Evolutionary conservation across 2,888 invertebrate genomes (phyloP).

Genomic region (Julus scanicus): DNA sequence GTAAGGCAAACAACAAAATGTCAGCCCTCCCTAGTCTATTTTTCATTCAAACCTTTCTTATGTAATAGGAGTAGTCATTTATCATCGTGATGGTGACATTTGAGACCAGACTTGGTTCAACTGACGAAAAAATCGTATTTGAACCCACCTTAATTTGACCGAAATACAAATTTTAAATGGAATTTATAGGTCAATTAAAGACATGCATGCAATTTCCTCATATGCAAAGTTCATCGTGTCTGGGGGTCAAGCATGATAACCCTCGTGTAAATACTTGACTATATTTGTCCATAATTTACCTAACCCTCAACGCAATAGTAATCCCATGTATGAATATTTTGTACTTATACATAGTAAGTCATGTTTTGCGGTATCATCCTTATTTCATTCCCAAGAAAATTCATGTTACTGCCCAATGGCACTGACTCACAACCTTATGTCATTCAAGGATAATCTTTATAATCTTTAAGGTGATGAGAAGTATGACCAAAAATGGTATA

Average conservation of each 20-base stretch:
- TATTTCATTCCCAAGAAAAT: background rate
- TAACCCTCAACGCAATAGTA: background rate
- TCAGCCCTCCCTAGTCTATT: constrained; percentile 20
- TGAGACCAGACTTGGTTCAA: background rate
- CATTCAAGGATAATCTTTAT: background rate
- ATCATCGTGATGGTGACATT: constrained; percentile 22
- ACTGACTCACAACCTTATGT: background rate
- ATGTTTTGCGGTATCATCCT: background rate
- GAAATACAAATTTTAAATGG: background rate
- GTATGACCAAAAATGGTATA: background rate
- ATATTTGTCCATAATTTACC: background rate
- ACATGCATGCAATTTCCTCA: background rate
- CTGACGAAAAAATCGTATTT: background rate
- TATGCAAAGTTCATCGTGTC: background rate
- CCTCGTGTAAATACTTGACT: background rate
- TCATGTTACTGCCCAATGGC: background rate
- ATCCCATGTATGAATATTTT: background rate
- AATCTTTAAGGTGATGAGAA: background rate
- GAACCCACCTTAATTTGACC: background rate
- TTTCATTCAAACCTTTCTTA: background rate
- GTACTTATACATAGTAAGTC: background rate
- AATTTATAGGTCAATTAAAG: background rate
- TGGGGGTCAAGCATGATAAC: background rate
- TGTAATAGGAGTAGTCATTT: background rate
- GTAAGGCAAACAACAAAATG: constrained; percentile 30